Evolutionary conservation across 2,888 invertebrate genomes (phyloP).

Genomic region (Pachymerium ferrugineum): DNA sequence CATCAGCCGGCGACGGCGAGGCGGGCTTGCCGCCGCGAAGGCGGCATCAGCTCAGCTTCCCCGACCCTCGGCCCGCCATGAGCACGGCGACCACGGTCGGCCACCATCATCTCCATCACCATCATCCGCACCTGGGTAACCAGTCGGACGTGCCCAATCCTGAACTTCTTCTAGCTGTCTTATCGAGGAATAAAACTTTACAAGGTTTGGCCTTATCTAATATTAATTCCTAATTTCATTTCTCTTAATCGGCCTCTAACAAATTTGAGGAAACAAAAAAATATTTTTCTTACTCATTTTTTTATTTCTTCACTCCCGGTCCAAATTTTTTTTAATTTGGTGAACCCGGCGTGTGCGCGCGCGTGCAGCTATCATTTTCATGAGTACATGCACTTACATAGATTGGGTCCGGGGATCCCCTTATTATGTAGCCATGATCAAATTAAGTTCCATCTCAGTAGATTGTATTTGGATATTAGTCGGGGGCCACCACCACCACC

Average conservation of each 20-base stretch:
- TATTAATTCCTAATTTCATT: constrained; percentile 27
- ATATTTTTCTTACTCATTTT: not conserved
- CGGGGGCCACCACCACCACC: constrained; percentile 14
- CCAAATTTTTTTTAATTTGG: constrained; percentile 23
- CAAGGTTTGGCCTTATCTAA: constrained; percentile 61
- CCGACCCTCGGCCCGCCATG: constrained; percentile 50
- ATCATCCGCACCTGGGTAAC: constrained; percentile 20
- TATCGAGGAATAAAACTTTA: constrained; percentile 78
- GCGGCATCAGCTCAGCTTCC: constrained; percentile 45
- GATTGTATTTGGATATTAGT: constrained; percentile 34
- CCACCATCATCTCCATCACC: constrained; percentile 38
- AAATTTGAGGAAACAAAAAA: too few species aligned
- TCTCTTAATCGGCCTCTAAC: too few species aligned
- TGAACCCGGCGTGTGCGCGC: constrained; percentile 35
- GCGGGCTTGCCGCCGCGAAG: constrained; percentile 42
- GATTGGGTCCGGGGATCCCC: constrained; percentile 35
- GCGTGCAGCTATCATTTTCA: constrained; percentile 35
- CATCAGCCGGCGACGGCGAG: constrained; percentile 42
- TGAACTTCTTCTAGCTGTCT: constrained; percentile 73
- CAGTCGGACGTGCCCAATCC: constrained; percentile 51
- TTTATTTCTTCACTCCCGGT: not conserved
- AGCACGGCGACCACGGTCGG: constrained; percentile 45
- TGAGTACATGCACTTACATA: constrained; percentile 37
- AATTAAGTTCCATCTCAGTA: constrained; percentile 35
- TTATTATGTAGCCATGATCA: constrained; percentile 37